Evolutionary conservation across 2,113 vertebrate genomes (phyloP), one percentile per base, ranked within the genome.

Genomic region (Bungarus multicinctus): DNA sequence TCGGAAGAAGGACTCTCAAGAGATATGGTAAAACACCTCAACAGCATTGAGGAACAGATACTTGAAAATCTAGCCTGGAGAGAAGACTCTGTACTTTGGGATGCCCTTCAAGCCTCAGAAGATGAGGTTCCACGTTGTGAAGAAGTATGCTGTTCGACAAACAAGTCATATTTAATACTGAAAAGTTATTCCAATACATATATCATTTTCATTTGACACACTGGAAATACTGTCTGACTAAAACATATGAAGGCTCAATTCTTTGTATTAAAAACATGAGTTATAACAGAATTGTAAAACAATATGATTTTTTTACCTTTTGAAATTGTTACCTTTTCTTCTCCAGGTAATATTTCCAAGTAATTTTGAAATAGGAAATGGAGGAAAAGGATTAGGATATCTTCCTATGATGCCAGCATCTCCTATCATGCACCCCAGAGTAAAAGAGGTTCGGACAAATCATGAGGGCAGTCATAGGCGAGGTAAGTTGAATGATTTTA

Each of bases 1-100:
- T 98, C 99, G 2, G 99, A 99, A 96, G 99, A 99, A 5, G 98
- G 99, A 3, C 98, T 99, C 53, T 99, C 99, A 91, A 98, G 99
- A 89, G 99, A 99, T 97, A 99, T 99, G 98, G 99, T 99, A 90
- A 99, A 99, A 95, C 99, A 99, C 45, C 97, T 99, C 90, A 99
- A 99, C 95, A 98, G 97, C 94, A 98, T 99, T 0, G 99, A 99
- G 97, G 99, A 99, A 94, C 99, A 99, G 94, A 99, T 99, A 81
- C 97, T 99, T 45, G 99, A 99, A 97, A 98, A 98, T 93, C 97
- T 98, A 2, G 99, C 99, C 14, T 99, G 99, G 99, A 98, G 95
- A 2, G 90, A 85, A 0, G 98, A 98, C 96, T 99, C 99, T 0
- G 98, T 98, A 0, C 97, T 99, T 88, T 99, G 99, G 99, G 97